These are phyloP conservation scores for Caenorhabditis sp. DNA, from an alignment of 2,888 invertebrate species.

Conservation along the genomic window DNA sequence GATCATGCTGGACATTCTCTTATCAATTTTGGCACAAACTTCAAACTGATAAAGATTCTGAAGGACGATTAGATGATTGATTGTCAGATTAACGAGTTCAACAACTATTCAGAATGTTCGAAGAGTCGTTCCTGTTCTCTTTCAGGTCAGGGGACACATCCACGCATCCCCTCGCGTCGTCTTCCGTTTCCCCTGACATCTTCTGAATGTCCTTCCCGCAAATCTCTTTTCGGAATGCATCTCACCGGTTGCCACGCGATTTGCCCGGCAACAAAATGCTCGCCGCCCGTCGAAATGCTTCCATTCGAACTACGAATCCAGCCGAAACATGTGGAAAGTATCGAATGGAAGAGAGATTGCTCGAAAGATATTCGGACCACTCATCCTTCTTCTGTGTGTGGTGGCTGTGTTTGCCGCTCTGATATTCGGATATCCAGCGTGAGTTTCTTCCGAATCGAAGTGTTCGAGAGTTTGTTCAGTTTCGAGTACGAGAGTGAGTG, in stretches of 20 bases:
- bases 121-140: not conserved
- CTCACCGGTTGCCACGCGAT: not conserved
- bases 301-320: not conserved
- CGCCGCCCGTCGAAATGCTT: not conserved
- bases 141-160: too few relatives aligned
- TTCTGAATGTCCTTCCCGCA: not conserved
- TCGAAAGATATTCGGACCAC: constrained; percentile 23
- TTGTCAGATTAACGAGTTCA: constrained; percentile 20
- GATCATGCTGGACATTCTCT: constrained; percentile 19
- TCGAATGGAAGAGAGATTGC: constrained; percentile 11
- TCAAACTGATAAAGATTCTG: constrained; percentile 41
- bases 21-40: constrained; percentile 39
- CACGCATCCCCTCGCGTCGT: too few relatives aligned
- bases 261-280: not conserved
- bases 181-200: not conserved
- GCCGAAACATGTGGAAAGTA: constrained; percentile 21
- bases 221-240: not conserved
- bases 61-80: constrained; percentile 7
- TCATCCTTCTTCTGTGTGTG: constrained; percentile 7
- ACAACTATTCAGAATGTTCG: not conserved
- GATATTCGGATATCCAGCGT: constrained; percentile 37
- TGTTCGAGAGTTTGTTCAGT: constrained; percentile 7
- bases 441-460: not conserved
- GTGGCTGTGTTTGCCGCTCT: constrained; percentile 19
- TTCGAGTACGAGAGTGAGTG: constrained; percentile 45